Base-by-base conservation (phyloP, 2,113 vertebrate species). In the Dendrocopos noguchii region DNA sequence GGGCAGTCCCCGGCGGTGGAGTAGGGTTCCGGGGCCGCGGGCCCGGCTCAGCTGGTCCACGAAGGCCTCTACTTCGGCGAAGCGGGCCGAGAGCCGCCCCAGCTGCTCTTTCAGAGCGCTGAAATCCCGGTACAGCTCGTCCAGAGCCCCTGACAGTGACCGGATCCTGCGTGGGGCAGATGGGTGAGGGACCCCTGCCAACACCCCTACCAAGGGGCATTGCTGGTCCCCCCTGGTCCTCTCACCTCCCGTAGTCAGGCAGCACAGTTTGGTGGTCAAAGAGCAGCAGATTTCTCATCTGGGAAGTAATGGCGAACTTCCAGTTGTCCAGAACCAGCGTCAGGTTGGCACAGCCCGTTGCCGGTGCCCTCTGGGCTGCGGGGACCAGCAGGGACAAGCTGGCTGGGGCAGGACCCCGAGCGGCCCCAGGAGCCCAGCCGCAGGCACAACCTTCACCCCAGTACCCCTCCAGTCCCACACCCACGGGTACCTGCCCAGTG, bases 291-390 rank as follows among this genome's bases (percentile, higher is more conserved):
- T 98, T 98, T 91, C 97, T 97, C 60, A 98, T 97, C 95, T 99
- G 98, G 6, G 98, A 98, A 84, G 98, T 97, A 93, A 99, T 99
- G 95, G 98, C 98, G 39, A 98, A 99, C 72, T 98, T 98, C 98
- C 98, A 99, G 96, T 98, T 99, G 93, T 98, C 98, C 90, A 99
- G 82, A 6, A 99, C 98, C 92, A 98, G 73, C 12, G 98, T 98
- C 80, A 99, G 98, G 97, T 99, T 99, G 42, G 98, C 94, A 22
- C 98, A 99, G 42, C 96, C 97, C 84, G 92, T 97, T 25, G 50
- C 71, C 60, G 90, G 97, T 7, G 86, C 73, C 50, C 94, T 94
- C 63, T 93, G 95, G n/a, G 96, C 98, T 98, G 87, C 4, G 64
- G 66, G 55, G 66, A 52, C 14, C 9, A 2, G 21, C 39, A 28